phyloP scores from a whole-genome alignment of 1,140 invertebrate genomes.

The Parapsyche elsis region DNA sequence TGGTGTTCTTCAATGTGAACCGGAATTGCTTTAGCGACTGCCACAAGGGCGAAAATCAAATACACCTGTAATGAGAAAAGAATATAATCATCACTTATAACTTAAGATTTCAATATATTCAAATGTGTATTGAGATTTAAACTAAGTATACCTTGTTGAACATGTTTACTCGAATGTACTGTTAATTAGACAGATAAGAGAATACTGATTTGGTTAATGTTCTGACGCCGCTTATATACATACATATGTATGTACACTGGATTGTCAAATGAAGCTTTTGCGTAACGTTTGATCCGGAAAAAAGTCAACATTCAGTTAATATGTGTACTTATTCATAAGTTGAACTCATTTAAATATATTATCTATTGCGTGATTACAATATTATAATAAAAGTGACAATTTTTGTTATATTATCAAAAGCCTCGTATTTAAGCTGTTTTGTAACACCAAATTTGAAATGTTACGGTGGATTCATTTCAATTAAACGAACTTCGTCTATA shows the following conservation, averaged over 20 bases:
- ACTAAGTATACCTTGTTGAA: background rate
- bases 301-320: background rate
- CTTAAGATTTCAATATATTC: too few relatives aligned
- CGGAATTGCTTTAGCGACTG: background rate
- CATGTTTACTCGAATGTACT: background rate
- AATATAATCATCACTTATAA: too few relatives aligned
- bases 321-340: background rate
- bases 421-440: background rate
- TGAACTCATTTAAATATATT: background rate
- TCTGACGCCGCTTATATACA: background rate
- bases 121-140: too few relatives aligned
- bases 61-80: background rate
- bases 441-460: too few relatives aligned
- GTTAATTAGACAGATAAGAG: background rate
- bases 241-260: background rate
- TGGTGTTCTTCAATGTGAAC: background rate
- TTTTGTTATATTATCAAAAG: too few relatives aligned
- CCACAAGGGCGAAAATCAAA: background rate
- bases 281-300: background rate
- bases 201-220: background rate
- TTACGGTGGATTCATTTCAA: too few relatives aligned
- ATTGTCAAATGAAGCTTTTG: constrained; percentile 1
- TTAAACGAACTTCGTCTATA: too few relatives aligned
- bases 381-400: background rate
- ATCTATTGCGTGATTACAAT: background rate